Base-by-base conservation (phyloP, 2,797 vertebrate species). In the Myotis pilosus region DNA sequence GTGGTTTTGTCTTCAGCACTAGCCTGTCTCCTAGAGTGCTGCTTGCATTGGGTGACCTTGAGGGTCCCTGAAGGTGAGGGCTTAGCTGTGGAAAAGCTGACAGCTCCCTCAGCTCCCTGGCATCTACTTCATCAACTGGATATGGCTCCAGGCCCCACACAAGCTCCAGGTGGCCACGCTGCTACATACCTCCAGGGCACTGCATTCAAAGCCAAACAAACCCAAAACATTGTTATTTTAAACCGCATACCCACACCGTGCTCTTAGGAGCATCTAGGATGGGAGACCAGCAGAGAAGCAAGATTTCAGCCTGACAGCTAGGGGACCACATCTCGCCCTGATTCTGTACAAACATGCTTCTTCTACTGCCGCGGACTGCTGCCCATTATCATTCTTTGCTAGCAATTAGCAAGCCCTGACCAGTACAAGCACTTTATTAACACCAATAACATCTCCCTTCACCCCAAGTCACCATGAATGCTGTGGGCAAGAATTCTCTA, bases 141-240 rank as follows among this genome's bases (percentile, higher is more conserved):
- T 25, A 6, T 64, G 36, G 36, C 22, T 60, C 53, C 28, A 47
- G 94, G 44, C 36, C 55, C 55, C 44, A 83, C 66, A 64, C 22
- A 68, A 75, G n/a, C 47, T 38, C 80, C 19, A 23, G 53, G 62
- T 28, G 60, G 55, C 5, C 85, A 55, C 1, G 53, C 47, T 11
- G 66, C 49, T 53, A 44, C 75, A 19, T 16, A 76, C 66, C 74
- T 68, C 55, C 71, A 57, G 81, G 36, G 81, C 22, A 57, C 64
- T 16, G 60, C 44, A n/a, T 76, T 93, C 84, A 83, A 96, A 96
- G 66, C 25, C 82, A 66, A 72, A 85, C 33, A 62, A 83, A 83
- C 33, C 19, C 15, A 6, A 55, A 25, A 49, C 7, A 4, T 60
- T n/a, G 38, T 60, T 88, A 71, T 91, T 93, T 92, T 55, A 86